Conservation (phyloP, 2,797 vertebrate species). For the Menidia menidia region DNA sequence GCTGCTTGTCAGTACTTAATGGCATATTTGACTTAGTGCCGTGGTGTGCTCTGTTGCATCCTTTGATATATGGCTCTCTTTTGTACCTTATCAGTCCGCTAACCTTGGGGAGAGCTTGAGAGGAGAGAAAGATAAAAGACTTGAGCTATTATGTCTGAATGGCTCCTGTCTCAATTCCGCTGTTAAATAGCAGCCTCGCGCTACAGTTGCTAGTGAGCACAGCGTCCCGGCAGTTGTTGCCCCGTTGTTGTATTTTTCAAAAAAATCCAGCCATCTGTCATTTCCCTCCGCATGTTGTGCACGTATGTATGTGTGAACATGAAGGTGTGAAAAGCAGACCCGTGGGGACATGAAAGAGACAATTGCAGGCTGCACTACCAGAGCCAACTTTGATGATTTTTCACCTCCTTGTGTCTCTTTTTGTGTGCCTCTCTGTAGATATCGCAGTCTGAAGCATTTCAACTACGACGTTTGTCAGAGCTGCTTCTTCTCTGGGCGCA, state of each 20-base stretch:
- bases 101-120: constrained; percentile 66
- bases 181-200: constrained; percentile 55
- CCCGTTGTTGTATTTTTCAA: constrained; percentile 52
- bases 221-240: constrained; percentile 42
- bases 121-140: constrained; percentile 71
- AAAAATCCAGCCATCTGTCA: constrained; percentile 57
- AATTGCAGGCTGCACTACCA: constrained; percentile 18
- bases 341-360: constrained; percentile 27
- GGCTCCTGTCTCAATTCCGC: constrained; percentile 70
- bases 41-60: constrained; percentile 52
- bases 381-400: constrained; percentile 34
- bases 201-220: constrained; percentile 52
- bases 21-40: constrained; percentile 55
- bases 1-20: constrained; percentile 62
- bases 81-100: constrained; percentile 71
- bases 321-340: neutral
- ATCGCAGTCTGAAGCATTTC: constrained; percentile 98
- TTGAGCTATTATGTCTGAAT: constrained; percentile 66
- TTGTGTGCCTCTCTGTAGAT: constrained; percentile 78
- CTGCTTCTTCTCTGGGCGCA: constrained; percentile 98
- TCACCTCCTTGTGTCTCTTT: constrained; percentile 1
- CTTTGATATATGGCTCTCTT: constrained; percentile 69
- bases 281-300: constrained; percentile 25
- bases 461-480: constrained; percentile 99
- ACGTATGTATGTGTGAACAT: neutral